phyloP scores from a whole-genome alignment of 2,888 invertebrate species.

The Tolmerus cingulatus region DNA sequence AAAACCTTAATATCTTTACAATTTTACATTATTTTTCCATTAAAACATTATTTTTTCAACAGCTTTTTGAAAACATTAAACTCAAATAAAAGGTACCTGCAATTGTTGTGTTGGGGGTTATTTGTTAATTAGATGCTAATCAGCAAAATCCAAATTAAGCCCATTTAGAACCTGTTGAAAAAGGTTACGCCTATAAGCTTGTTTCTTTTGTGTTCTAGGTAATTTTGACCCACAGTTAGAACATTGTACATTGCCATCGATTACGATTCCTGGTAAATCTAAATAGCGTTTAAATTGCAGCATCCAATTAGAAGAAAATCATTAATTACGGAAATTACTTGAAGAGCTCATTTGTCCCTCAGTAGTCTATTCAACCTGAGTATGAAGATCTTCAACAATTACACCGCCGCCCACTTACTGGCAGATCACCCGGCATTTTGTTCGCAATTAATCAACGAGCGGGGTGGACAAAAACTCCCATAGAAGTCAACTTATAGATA shows the following conservation, averaged over 20 bases:
- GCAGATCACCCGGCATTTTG: neutral
- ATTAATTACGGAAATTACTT: slow-evolving; percentile 33
- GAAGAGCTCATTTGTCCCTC: slow-evolving; percentile 2
- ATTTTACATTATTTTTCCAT: too few relatives aligned
- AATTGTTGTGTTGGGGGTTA: neutral
- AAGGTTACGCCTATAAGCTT: neutral
- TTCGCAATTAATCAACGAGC: slow-evolving; percentile 20
- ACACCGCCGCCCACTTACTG: slow-evolving; percentile 8
- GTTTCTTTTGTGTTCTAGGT: neutral
- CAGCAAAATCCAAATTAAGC: neutral
- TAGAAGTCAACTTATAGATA: slow-evolving; percentile 14
- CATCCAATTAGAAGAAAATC: neutral
- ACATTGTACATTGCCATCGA: neutral
- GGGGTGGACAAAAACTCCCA: neutral
- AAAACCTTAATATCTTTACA: too few relatives aligned
- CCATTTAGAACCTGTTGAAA: neutral
- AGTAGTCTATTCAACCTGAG: neutral
- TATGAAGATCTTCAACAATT: slow-evolving; percentile 23
- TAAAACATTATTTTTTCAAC: too few relatives aligned
- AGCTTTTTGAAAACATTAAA: too few relatives aligned
- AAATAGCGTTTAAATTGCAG: neutral
- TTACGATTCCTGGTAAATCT: neutral
- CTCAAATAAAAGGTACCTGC: too few relatives aligned
- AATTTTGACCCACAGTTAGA: neutral
- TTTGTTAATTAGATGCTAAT: neutral